Evolutionary conservation across 2,113 vertebrate genomes (phyloP), one percentile per base, ranked within the genome.

Genomic region (Lethenteron camtschaticum): DNA sequence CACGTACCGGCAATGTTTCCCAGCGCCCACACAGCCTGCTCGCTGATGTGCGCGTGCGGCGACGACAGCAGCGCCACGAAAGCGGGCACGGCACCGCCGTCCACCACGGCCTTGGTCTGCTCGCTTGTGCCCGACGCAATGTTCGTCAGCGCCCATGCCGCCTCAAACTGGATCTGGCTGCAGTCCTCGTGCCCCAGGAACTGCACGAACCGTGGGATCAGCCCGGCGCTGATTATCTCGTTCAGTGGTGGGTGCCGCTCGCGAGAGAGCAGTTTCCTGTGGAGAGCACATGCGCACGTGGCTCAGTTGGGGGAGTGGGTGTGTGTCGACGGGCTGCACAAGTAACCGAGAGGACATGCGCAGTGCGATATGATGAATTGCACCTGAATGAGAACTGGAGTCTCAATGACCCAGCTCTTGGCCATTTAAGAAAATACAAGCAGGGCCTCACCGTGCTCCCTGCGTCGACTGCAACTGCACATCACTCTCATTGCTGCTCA

Each of bases 71-170:
- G 79, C 20, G 77, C 59, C 4, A 88, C 78, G 71, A 96, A 82
- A 12, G 82, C 80, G 55, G 81, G 83, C 11, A 96, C 75, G 2
- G 86, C 88, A 0, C 86, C 87, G n/a, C 75, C 82, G 8, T 91
- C 82, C 72, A 95, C 88, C 18, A 95, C 86, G 0, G 84, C 83
- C 24, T 78, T 80, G 3, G 89, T 89, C 71, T 91, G 84, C 56
- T 82, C 84, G 0, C 89, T 87, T 1, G 84, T 87, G 68, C 90
- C 91, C 0, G 88, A 89, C 55, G 89, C 87, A 0, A 96, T 79
- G 77, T 96, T 97, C 1, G 90, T 95, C 11, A 96, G 83, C 4
- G 85, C 85, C 91, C 89, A 96, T 10, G 91, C 87, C 0, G 89
- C 85, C 75, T 96, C 89, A 0, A 94, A 90, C 81, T 96, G 88